Conservation (phyloP, 2,888 invertebrate species). For the Pantelozetes paolii region DNA sequence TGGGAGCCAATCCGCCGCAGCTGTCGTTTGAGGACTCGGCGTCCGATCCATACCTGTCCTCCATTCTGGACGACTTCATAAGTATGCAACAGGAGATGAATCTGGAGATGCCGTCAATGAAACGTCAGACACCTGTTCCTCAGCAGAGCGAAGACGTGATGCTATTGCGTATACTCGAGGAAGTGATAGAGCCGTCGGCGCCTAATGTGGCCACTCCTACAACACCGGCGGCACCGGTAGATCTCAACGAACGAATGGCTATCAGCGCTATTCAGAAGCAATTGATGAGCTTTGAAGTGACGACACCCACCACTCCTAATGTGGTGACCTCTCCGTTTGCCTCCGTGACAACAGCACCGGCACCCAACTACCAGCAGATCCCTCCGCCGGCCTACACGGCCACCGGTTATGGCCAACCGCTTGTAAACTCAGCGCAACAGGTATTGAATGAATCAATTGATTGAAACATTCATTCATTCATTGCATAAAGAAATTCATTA, state of each 20-base stretch:
- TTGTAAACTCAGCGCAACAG: slow-evolving; percentile 29
- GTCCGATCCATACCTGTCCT: slow-evolving; percentile 44
- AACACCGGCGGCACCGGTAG: slow-evolving; percentile 37
- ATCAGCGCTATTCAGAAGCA: slow-evolving; percentile 86
- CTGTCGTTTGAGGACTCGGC: slow-evolving; percentile 28
- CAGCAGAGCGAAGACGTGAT: slow-evolving; percentile 16
- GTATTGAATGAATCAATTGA: neutral
- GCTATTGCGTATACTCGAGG: slow-evolving; percentile 34
- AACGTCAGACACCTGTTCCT: neutral
- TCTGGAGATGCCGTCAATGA: slow-evolving; percentile 28
- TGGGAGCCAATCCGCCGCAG: slow-evolving; percentile 42
- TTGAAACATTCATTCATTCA: neutral
- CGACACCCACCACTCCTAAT: slow-evolving; percentile 38
- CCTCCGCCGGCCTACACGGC: slow-evolving; percentile 35
- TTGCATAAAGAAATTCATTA: neutral
- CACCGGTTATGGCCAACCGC: slow-evolving; percentile 22
- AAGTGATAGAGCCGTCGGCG: slow-evolving; percentile 37
- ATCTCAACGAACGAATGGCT: slow-evolving; percentile 64
- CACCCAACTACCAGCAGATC: slow-evolving; percentile 40
- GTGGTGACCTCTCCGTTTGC: slow-evolving; percentile 34
- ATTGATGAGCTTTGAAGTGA: slow-evolving; percentile 65
- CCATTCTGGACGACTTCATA: slow-evolving; percentile 47
- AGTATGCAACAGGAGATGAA: slow-evolving; percentile 47
- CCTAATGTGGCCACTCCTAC: slow-evolving; percentile 40
- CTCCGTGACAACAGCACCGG: slow-evolving; percentile 34